Base-by-base conservation (phyloP, 2,888 invertebrate species). In the Notodonta dromedarius region DNA sequence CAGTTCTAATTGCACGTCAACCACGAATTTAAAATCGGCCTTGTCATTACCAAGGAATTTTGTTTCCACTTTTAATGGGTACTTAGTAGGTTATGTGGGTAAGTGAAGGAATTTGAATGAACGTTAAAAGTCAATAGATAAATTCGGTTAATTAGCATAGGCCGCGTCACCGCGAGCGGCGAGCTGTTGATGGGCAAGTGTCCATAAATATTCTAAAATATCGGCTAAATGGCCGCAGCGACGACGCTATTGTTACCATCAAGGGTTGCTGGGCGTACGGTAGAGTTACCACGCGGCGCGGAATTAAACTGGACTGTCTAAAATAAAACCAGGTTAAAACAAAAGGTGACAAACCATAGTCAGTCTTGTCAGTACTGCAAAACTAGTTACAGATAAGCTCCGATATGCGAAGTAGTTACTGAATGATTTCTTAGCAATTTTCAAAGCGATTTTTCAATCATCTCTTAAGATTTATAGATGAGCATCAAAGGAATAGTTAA, bases 111-210 rank as follows among this genome's bases (percentile, higher is more conserved):
- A 66, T 68, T 63, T 8, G 13, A 51, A 14, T 51, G 2, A 3
- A 35, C 53, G 53, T 53, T 35, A 35, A 35, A 53, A 0, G 35
- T 51, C 5, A 5, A 5, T 24, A 63, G 56, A 76, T 76, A 74
- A 76, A 78, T 78, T 69, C 63, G 59, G 60, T 74, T 72, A 76
- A 78, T 78, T 77, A 75, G 67, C 64, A 61, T 63, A 66, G 68
- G 63, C 57, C 63, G 24, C 24, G 59, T 63, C 62, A 65, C 68
- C 64, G 64, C 63, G 64, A 69, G 60, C 68, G 63, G 64, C 63
- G 64, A 69, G 60, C 62, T 73, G 74, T 72, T 76, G 76, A 77
- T 74, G 66, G 66, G 70, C 65, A 60, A 69, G 63, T 61, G 16
- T 61, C 63, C 60, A 73, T 69, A 73, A 62, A 56, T 65, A 65